Evolutionary conservation across 2,113 vertebrate species (phyloP).

Genomic region (Equus quagga): DNA sequence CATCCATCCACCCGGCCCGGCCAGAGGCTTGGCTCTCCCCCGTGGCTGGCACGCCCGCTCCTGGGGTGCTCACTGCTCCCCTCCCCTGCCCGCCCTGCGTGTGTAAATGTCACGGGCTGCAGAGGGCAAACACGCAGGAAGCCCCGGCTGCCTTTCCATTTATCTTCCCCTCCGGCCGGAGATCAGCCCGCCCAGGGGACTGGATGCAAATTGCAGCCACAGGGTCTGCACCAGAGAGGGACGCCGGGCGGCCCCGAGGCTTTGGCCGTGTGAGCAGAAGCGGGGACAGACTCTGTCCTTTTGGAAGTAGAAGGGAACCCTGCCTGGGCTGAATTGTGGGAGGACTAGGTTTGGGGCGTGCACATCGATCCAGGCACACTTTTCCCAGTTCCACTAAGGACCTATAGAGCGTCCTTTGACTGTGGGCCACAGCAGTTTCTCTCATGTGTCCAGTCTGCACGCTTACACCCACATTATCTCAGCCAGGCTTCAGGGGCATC

Average conservation of each 20-base stretch:
- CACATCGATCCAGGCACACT: background rate
- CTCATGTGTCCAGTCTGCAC: rapidly evolving
- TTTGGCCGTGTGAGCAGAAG: background rate
- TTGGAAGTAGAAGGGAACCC: background rate
- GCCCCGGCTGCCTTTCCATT: slow-evolving; percentile 16
- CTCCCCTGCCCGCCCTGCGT: background rate
- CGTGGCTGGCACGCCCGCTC: background rate
- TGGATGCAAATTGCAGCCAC: slow-evolving; percentile 60
- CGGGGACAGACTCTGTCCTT: background rate
- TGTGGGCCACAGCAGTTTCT: background rate
- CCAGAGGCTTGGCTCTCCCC: background rate
- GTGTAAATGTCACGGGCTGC: slow-evolving; percentile 75
- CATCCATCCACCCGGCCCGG: background rate
- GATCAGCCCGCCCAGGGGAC: slow-evolving; percentile 12
- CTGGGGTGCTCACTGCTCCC: rapidly evolving
- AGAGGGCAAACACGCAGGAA: slow-evolving; percentile 73
- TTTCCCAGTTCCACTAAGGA: background rate
- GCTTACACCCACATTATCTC: rapidly evolving
- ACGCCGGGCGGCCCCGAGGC: background rate
- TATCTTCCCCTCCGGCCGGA: slow-evolving; percentile 55
- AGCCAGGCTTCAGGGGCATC: rapidly evolving
- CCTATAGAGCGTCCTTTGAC: background rate
- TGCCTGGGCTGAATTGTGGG: background rate
- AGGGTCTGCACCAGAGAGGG: background rate
- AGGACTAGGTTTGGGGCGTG: background rate